phyloP scores from a whole-genome alignment of 2,113 vertebrate genomes.

The Neolamprologus kungweensis region DNA sequence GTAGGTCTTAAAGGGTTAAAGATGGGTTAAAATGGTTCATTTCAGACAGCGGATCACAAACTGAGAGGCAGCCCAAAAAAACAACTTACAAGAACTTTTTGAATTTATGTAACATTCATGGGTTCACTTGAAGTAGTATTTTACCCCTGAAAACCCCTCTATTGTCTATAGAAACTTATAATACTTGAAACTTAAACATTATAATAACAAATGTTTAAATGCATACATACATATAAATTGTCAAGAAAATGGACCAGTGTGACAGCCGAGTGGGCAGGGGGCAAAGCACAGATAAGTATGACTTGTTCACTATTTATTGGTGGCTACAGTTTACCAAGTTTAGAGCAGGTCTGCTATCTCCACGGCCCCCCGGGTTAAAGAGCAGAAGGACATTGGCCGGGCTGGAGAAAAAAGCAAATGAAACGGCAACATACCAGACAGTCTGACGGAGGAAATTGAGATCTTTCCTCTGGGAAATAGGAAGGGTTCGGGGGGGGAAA shows the following conservation, averaged over 20 bases:
- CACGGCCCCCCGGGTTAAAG: neutral
- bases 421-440: neutral
- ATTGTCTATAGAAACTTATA: neutral
- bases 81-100: neutral
- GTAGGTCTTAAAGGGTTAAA: neutral
- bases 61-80: neutral
- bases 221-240: neutral
- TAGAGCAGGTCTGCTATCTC: neutral
- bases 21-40: neutral
- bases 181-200: neutral
- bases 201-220: neutral
- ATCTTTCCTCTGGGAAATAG: neutral
- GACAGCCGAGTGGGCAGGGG: neutral
- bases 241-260: neutral
- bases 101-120: neutral
- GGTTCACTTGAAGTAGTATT: neutral
- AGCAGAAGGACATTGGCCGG: neutral
- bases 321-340: neutral
- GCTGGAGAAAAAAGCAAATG: neutral
- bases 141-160: neutral
- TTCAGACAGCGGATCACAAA: neutral
- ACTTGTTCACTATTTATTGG: neutral
- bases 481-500: neutral
- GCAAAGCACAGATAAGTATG: neutral
- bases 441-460: conserved; percentile 25